phyloP scores from a whole-genome alignment of 2,113 vertebrate species.

The Microcebus jonahi region DNA sequence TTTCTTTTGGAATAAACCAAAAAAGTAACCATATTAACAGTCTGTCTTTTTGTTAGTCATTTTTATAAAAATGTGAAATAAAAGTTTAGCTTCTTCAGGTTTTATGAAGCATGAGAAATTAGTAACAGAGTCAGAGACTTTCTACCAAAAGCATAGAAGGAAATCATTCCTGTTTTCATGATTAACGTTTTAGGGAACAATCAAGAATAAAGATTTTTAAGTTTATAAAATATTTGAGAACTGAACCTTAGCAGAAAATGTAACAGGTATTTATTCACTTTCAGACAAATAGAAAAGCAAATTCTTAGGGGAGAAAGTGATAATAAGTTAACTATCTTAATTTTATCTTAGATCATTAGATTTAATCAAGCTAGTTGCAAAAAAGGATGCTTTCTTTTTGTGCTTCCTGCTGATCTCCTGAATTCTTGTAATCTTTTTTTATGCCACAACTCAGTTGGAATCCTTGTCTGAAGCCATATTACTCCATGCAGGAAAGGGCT shows the following conservation, averaged over 20 bases:
- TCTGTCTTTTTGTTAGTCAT: not conserved
- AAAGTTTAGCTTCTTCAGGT: not conserved
- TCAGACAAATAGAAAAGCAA: slow-evolving; percentile 2
- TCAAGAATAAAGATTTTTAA: slow-evolving; percentile 18
- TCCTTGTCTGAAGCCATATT: slow-evolving; percentile 59
- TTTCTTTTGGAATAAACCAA: not conserved
- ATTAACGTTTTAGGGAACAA: not conserved
- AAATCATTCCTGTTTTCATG: not conserved
- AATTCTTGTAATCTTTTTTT: slow-evolving; percentile 60
- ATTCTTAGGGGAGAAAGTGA: not conserved
- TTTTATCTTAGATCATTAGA: slow-evolving; percentile 68
- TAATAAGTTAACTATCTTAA: slow-evolving; percentile 65
- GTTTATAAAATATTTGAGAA: not conserved
- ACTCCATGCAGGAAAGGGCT: slow-evolving; percentile 47
- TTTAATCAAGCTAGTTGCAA: slow-evolving; percentile 73
- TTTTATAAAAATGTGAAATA: not conserved
- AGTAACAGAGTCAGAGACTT: not conserved
- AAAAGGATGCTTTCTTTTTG: slow-evolving; percentile 50
- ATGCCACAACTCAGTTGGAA: slow-evolving; percentile 70
- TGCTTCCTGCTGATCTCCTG: slow-evolving; percentile 62
- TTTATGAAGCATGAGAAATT: not conserved
- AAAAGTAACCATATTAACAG: not conserved
- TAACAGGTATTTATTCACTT: not conserved
- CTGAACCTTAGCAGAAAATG: not conserved
- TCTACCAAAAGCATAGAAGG: not conserved